These are phyloP conservation scores for Apocheima hispidaria DNA, from an alignment of 2,888 invertebrate species.

Conservation along the genomic window DNA sequence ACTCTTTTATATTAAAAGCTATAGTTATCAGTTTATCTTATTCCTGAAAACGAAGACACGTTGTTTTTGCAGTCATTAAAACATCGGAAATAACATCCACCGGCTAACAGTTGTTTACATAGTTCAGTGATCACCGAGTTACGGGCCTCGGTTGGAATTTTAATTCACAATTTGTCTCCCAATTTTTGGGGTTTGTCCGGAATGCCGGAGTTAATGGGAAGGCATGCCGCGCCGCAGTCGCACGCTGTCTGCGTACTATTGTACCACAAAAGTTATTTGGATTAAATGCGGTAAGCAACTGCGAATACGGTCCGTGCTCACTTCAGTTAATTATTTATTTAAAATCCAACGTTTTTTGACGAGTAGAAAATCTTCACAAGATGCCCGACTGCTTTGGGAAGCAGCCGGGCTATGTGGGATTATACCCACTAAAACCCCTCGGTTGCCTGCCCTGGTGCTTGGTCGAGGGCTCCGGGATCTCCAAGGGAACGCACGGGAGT, in stretches of 20 bases:
- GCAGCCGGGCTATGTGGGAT: too few species aligned
- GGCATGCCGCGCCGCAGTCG: slow-evolving; percentile 67
- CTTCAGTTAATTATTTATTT: background rate
- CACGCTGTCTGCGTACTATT: slow-evolving; percentile 66
- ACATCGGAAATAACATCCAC: slow-evolving; percentile 40
- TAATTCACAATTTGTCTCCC: slow-evolving; percentile 76
- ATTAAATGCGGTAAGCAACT: slow-evolving; percentile 54
- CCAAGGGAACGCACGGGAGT: too few species aligned
- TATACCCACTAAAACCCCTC: too few species aligned
- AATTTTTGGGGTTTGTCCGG: slow-evolving; percentile 67
- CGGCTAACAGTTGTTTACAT: slow-evolving; percentile 48
- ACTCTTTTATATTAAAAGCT: too few species aligned
- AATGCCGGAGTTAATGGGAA: slow-evolving; percentile 73
- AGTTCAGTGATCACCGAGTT: slow-evolving; percentile 53
- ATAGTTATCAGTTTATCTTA: too few species aligned
- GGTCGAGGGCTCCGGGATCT: too few species aligned
- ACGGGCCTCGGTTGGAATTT: slow-evolving; percentile 65
- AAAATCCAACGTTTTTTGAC: too few species aligned
- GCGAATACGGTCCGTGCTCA: slow-evolving; percentile 29
- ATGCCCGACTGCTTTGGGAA: too few species aligned
- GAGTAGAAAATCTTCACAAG: too few species aligned
- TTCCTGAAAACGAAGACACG: too few species aligned
- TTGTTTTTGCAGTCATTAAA: slow-evolving; percentile 34
- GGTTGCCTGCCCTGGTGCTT: too few species aligned
- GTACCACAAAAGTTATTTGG: slow-evolving; percentile 60